These are phyloP conservation scores for Agapornis canus DNA, from an alignment of 2,797 vertebrate genomes.

Conservation along the genomic window DNA sequence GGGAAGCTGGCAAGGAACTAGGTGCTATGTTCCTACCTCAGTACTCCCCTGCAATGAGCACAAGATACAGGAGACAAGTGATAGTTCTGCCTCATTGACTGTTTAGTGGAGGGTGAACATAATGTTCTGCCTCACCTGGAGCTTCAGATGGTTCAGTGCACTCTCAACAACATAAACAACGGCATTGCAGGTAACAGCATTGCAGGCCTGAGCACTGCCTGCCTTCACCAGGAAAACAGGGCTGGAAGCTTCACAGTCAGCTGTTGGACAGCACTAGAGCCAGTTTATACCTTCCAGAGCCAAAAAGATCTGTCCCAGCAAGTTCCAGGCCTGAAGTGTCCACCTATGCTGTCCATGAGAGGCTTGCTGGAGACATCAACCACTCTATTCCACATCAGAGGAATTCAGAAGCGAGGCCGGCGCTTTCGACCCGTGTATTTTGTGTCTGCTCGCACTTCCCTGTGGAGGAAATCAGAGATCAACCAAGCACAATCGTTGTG, in stretches of 20 bases:
- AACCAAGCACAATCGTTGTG: neutral
- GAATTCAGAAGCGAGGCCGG: conserved; percentile 86
- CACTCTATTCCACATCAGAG: neutral
- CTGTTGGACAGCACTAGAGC: neutral
- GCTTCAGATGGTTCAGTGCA: neutral
- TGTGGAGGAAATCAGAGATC: conserved; percentile 46
- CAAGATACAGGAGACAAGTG: neutral
- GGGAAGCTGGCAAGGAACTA: neutral
- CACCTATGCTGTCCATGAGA: neutral
- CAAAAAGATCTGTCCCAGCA: neutral
- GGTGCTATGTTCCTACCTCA: neutral
- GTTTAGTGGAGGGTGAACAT: neutral
- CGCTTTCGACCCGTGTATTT: conserved; percentile 92
- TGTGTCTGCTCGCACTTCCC: conserved; percentile 90
- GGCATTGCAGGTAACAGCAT: neutral
- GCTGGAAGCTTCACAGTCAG: neutral
- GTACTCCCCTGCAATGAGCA: neutral
- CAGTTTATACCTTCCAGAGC: neutral
- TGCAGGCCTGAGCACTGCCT: neutral
- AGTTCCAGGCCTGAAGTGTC: neutral
- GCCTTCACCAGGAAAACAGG: neutral
- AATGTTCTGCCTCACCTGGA: neutral
- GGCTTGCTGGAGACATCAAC: neutral
- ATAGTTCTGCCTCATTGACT: neutral
- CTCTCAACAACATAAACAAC: neutral